A percentile compares a stretch with the other conserved stretches of the same genome.
Evolutionary conservation across 2,888 invertebrate species (phyloP).

Genomic region (Latrodectus hesperus): DNA sequence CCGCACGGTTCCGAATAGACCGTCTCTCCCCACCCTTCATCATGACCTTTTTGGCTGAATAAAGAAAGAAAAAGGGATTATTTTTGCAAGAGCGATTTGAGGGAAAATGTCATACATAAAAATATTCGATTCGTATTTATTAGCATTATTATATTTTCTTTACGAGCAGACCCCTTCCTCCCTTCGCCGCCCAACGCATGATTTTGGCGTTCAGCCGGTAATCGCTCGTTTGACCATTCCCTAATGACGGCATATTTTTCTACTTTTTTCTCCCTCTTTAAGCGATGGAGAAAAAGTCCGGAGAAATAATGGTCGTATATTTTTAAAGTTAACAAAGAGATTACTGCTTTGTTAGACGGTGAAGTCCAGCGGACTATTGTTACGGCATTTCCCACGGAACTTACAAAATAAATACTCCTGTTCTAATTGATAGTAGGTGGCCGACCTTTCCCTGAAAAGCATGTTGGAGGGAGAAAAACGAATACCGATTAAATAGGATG

Average conservation of each 20-base stretch:
- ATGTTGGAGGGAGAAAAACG: constrained; percentile 25
- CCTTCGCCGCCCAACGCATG: not conserved
- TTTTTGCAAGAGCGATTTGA: not conserved
- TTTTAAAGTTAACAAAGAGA: constrained; percentile 67
- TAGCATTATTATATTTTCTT: constrained; percentile 31
- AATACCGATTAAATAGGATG: constrained; percentile 49
- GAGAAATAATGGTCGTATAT: constrained; percentile 52
- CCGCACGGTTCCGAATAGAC: constrained; percentile 34
- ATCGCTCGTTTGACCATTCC: constrained; percentile 55
- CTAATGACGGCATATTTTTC: constrained; percentile 40
- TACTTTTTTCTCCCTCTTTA: constrained; percentile 25
- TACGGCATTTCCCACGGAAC: constrained; percentile 49
- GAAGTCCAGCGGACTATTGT: constrained; percentile 44
- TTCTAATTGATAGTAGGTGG: constrained; percentile 66
- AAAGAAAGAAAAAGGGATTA: constrained; percentile 15
- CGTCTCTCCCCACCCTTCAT: not conserved
- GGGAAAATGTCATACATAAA: constrained; percentile 33
- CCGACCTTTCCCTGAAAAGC: constrained; percentile 59
- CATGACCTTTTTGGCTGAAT: constrained; percentile 11
- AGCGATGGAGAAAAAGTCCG: constrained; percentile 13
- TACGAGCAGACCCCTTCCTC: not conserved
- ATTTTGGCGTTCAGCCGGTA: constrained; percentile 27
- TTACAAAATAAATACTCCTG: constrained; percentile 50
- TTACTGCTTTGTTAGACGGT: constrained; percentile 58
- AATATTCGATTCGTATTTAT: constrained; percentile 57